These are phyloP conservation scores for Hesperia comma DNA, from an alignment of 2,888 invertebrate genomes.

Conservation along the genomic window DNA sequence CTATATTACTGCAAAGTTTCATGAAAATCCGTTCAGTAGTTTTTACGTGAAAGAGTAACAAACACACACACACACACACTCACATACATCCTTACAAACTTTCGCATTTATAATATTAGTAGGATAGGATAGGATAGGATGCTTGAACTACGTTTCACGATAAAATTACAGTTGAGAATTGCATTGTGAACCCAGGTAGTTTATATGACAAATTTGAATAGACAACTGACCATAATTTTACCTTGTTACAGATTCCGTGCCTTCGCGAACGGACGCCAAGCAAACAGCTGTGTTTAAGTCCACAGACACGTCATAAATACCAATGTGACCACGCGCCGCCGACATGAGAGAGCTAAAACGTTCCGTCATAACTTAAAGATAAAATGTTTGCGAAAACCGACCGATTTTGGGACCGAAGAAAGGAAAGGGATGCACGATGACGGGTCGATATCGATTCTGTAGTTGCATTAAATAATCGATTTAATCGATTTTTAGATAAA, in stretches of 20 bases:
- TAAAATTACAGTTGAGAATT: too few species aligned
- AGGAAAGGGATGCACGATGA: slow-evolving; percentile 69
- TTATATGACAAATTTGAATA: too few species aligned
- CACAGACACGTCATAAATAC: slow-evolving; percentile 48
- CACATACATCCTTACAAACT: too few species aligned
- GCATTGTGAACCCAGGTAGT: too few species aligned
- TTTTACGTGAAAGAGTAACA: too few species aligned
- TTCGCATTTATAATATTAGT: too few species aligned
- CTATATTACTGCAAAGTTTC: too few species aligned
- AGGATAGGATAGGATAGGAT: too few species aligned
- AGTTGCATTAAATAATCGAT: slow-evolving; percentile 67
- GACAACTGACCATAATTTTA: slow-evolving; percentile 43
- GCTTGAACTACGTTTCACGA: too few species aligned
- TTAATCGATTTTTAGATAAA: slow-evolving; percentile 47
- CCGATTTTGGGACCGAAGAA: slow-evolving; percentile 75
- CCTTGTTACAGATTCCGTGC: slow-evolving; percentile 64
- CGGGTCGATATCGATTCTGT: slow-evolving; percentile 56
- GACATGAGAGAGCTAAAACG: slow-evolving; percentile 48
- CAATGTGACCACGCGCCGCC: neutral
- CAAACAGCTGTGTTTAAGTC: slow-evolving; percentile 52
- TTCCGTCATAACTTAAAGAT: slow-evolving; percentile 29
- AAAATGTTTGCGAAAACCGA: slow-evolving; percentile 73
- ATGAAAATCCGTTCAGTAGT: too few species aligned
- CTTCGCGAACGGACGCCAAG: slow-evolving; percentile 47
- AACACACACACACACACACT: too few species aligned